Conservation (phyloP, 2,888 invertebrate genomes). For the Lydus trimaculatus region DNA sequence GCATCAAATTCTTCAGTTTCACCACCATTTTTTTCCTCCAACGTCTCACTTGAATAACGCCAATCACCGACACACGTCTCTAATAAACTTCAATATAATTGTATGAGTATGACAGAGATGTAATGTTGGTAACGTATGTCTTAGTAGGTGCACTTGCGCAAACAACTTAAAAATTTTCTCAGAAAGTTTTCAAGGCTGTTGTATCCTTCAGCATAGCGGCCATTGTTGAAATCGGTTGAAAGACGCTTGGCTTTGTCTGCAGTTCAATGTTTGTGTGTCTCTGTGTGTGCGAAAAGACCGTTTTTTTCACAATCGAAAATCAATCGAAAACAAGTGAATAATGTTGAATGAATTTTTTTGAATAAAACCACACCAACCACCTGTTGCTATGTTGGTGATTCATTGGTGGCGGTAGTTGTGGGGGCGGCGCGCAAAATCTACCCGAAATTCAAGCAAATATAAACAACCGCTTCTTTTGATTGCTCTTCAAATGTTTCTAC, state of each 20-base stretch:
- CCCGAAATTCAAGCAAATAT: constrained; percentile 37
- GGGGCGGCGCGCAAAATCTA: constrained; percentile 23
- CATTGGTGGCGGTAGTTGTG: constrained; percentile 17
- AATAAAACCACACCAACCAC: constrained; percentile 39
- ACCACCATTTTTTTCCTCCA: constrained; percentile 48
- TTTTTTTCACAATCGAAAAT: not conserved
- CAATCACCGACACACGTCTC: constrained; percentile 17
- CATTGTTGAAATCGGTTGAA: constrained; percentile 56
- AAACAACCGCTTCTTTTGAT: constrained; percentile 51
- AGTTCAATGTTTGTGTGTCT: constrained; percentile 35
- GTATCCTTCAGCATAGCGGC: constrained; percentile 56
- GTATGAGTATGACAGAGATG: constrained; percentile 35
- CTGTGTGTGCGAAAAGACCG: constrained; percentile 17
- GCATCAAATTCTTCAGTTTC: constrained; percentile 38
- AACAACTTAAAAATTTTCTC: constrained; percentile 56
- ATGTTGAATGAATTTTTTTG: constrained; percentile 6
- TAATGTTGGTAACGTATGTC: constrained; percentile 30
- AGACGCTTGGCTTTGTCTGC: constrained; percentile 52
- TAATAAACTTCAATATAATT: not conserved
- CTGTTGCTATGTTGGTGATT: constrained; percentile 44
- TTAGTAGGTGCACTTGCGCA: constrained; percentile 47
- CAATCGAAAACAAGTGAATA: not conserved
- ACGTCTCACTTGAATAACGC: constrained; percentile 40
- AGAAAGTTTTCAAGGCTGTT: constrained; percentile 60
- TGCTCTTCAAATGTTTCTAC: constrained; percentile 14